Evolutionary conservation across 2,888 invertebrate genomes (phyloP).

Genomic region (Drosophila setosimentum): DNA sequence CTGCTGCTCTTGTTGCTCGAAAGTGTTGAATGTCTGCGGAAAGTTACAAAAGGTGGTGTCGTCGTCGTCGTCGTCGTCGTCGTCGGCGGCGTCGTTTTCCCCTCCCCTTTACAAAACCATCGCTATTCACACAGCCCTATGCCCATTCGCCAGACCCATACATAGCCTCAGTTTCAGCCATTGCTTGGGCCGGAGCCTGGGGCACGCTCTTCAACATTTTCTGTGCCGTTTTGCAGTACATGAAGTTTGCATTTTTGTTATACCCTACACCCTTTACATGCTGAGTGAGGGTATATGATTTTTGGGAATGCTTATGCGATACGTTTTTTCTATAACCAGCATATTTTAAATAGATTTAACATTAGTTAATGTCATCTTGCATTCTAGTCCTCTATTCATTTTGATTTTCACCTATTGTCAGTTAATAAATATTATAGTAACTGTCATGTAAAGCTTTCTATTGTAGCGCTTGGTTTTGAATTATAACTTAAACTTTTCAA

Average conservation of each 20-base stretch:
- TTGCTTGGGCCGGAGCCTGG: slow-evolving; percentile 35
- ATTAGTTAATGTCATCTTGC: not conserved
- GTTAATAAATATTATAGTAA: not conserved
- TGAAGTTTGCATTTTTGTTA: slow-evolving; percentile 67
- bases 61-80: slow-evolving; percentile 41
- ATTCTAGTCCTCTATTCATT: not conserved
- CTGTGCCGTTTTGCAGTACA: slow-evolving; percentile 67
- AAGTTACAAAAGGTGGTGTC: slow-evolving; percentile 72
- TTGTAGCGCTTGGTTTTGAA: no score
- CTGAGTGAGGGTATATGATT: not conserved
- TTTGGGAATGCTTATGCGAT: not conserved
- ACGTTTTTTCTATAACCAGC: not conserved
- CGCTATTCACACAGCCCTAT: slow-evolving; percentile 1
- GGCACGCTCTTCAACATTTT: slow-evolving; percentile 69
- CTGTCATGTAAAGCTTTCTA: not conserved
- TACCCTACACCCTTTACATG: slow-evolving; percentile 29
- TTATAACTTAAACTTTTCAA: not conserved
- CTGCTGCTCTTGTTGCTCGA: slow-evolving; percentile 57
- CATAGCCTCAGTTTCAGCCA: slow-evolving; percentile 30
- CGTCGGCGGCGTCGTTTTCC: slow-evolving; percentile 3
- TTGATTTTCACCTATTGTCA: fast-evolving
- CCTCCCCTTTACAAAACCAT: not conserved
- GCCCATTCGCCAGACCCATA: slow-evolving; percentile 13
- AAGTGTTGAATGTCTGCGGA: slow-evolving; percentile 75
- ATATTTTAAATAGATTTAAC: not conserved